phyloP scores from a whole-genome alignment of 2,797 vertebrate species.

The Rhabdomys pumilio region DNA sequence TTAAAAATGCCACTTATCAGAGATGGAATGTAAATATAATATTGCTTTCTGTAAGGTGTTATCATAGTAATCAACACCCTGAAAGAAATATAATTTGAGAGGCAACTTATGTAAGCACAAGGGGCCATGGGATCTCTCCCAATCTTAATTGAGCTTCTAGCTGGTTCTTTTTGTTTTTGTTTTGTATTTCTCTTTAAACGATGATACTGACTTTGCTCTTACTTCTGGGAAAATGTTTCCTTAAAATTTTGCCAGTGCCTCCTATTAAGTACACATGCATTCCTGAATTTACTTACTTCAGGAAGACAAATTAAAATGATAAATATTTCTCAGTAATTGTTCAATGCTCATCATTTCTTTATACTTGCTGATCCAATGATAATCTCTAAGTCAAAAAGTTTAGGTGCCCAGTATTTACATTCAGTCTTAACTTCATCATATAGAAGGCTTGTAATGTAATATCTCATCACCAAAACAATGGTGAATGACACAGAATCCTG shows the following conservation, averaged over 20 bases:
- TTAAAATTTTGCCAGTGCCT: slow-evolving; percentile 44
- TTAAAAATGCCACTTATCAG: slow-evolving; percentile 72
- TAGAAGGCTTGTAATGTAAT: slow-evolving; percentile 52
- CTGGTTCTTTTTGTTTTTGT: not conserved
- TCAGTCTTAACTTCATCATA: slow-evolving; percentile 9
- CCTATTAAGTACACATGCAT: slow-evolving; percentile 41
- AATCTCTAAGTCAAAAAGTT: slow-evolving; percentile 72
- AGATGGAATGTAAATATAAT: slow-evolving; percentile 67
- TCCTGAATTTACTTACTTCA: slow-evolving; percentile 60
- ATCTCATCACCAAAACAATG: slow-evolving; percentile 66
- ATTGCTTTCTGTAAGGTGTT: slow-evolving; percentile 58
- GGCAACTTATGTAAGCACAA: not conserved
- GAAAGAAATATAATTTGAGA: slow-evolving; percentile 55
- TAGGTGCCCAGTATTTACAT: slow-evolving; percentile 35
- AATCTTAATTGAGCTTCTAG: slow-evolving; percentile 18
- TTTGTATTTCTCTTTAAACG: slow-evolving; percentile 34
- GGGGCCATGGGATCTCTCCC: slow-evolving; percentile 10
- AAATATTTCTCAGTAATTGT: slow-evolving; percentile 65
- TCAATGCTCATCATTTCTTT: slow-evolving; percentile 51
- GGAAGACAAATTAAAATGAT: slow-evolving; percentile 73
- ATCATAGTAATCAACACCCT: slow-evolving; percentile 62
- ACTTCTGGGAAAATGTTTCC: slow-evolving; percentile 35
- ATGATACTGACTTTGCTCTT: slow-evolving; percentile 57
- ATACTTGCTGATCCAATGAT: slow-evolving; percentile 38
- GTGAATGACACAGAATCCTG: slow-evolving; percentile 57